Evolutionary conservation across 2,113 vertebrate genomes (phyloP), one percentile per base, ranked within the genome.

Genomic region (Pycnonotus jocosus): DNA sequence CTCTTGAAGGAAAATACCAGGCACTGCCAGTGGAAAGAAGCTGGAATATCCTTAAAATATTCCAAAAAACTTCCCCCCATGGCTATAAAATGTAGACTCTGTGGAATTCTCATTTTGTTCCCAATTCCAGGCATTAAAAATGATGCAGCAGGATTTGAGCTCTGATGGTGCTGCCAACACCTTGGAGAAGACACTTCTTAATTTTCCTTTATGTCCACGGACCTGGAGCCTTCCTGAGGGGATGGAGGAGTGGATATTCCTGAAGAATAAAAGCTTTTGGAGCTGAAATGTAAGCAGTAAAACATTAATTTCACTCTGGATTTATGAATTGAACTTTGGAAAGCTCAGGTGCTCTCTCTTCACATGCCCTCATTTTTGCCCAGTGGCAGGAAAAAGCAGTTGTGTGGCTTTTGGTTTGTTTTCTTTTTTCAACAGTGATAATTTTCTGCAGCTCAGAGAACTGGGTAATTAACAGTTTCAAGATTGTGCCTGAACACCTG

Each of bases 121-220:
- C 54, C 76, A 77, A 50, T 70, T 86, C 28, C 60, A 93, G 80
- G 38, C 58, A 45, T 68, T 80, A 35, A 86, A 90, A 64, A 81
- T 38, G 80, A 82, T 22, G 19, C 15, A 58, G 87, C 64, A 56
- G 45, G 76, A 94, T 71, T 4, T 85, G 86, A 88, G 56, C 44
- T 62, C 24, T 65, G 13, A 7, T 10, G 1, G 1, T 50, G 47
- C 33, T 80, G 50, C 35, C 50, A 53, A 11, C 19, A 13, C 30
- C 23, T 61, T 48, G 48, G 30, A 51, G 77, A 53, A 51, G 50
- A 12, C 4, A 4, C 3, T 10, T 35, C 31, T 23, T 37, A 5
- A 11, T 44, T 38, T 25, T 62, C 11, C 30, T 56, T n/a, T 3
- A 6, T n/a, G 12, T 57, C 35, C 6, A 2, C 0, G 15, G 37